phyloP scores from a whole-genome alignment of 2,113 vertebrate genomes.

The Sceloporus undulatus region DNA sequence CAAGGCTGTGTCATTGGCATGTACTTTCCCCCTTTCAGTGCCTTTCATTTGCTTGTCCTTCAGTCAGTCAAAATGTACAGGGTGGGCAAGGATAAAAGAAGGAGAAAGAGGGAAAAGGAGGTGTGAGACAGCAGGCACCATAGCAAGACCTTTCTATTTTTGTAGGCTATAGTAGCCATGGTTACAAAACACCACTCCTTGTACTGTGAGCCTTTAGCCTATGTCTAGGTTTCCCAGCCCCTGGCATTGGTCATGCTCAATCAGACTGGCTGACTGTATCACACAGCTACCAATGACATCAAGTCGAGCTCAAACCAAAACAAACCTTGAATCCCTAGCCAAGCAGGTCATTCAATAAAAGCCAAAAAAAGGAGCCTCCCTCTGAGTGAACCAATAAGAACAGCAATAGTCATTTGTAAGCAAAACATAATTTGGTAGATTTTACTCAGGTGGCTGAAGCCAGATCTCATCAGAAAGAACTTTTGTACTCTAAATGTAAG shows the following conservation, averaged over 20 bases:
- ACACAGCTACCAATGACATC: neutral
- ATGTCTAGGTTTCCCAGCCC: too few species aligned
- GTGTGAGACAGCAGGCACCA: too few species aligned
- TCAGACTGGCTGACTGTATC: neutral
- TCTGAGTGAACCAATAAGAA: conserved; percentile 15
- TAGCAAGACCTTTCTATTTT: neutral
- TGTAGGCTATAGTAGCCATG: neutral
- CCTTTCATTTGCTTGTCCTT: neutral
- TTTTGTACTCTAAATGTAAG: neutral
- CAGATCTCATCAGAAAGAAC: neutral
- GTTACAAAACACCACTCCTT: neutral
- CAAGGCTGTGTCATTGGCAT: neutral
- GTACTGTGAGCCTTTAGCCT: too few species aligned
- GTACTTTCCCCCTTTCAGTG: neutral
- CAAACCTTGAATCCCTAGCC: neutral
- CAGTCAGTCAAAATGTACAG: neutral
- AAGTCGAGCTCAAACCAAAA: neutral
- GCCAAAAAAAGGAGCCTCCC: conserved; percentile 29
- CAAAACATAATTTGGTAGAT: neutral
- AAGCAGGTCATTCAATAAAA: neutral
- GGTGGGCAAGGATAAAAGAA: neutral
- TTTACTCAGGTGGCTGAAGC: neutral
- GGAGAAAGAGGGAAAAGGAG: neutral
- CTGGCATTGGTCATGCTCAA: neutral
- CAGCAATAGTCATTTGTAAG: neutral